Conservation (phyloP, 2,888 invertebrate genomes). For the Azorinus chamasolen region DNA sequence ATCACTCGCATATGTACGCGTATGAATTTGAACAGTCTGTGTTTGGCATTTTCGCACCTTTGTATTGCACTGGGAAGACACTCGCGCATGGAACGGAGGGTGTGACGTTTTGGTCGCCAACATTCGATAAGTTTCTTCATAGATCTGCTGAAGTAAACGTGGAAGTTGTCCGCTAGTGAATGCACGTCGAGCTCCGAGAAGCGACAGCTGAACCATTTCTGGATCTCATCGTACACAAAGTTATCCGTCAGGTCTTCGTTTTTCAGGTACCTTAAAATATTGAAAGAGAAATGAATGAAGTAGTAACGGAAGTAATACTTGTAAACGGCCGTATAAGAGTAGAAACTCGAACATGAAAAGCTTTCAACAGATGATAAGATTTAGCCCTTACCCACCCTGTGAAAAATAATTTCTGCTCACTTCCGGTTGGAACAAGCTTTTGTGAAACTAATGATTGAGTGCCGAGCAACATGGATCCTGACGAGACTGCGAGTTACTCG, state of each 20-base stretch:
- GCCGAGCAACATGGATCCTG: no score
- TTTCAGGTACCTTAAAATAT: slow-evolving; percentile 30
- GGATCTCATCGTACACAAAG: slow-evolving; percentile 32
- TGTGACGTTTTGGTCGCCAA: slow-evolving; percentile 32
- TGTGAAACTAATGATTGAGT: no score
- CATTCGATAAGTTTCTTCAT: slow-evolving; percentile 40
- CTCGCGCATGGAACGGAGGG: slow-evolving; percentile 27
- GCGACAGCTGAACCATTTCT: slow-evolving; percentile 60
- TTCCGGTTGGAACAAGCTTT: no score
- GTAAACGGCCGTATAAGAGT: no score
- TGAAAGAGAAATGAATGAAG: neutral
- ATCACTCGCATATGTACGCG: slow-evolving; percentile 48
- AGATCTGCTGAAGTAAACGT: slow-evolving; percentile 36
- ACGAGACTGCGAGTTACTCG: no score
- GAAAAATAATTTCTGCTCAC: no score
- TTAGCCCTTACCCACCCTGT: no score
- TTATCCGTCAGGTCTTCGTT: slow-evolving; percentile 45
- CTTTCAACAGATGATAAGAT: no score
- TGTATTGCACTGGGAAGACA: slow-evolving; percentile 51
- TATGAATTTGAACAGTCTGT: slow-evolving; percentile 55
- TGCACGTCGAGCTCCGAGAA: slow-evolving; percentile 47
- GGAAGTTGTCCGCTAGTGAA: slow-evolving; percentile 48
- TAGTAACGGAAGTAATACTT: no score
- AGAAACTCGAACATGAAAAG: no score
- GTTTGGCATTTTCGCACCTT: slow-evolving; percentile 42